Evolutionary conservation across 2,797 vertebrate species (phyloP).

Genomic region (Propithecus perrieri): DNA sequence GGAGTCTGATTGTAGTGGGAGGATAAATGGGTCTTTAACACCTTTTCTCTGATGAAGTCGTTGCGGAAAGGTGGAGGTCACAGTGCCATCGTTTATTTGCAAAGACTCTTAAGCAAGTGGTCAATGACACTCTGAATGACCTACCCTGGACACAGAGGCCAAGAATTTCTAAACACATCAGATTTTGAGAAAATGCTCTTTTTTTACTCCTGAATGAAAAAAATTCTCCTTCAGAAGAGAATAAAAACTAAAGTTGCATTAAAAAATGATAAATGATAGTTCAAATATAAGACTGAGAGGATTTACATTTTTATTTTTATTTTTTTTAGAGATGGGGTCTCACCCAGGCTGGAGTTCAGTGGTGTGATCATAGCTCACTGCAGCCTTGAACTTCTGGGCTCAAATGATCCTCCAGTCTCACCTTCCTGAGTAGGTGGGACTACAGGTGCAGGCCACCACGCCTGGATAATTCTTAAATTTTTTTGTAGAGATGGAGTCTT

Average conservation of each 20-base stretch:
- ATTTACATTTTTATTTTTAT: not conserved
- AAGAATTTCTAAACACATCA: not conserved
- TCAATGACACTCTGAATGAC: rapidly evolving
- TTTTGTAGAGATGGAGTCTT: too few relatives aligned
- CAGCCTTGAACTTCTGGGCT: not conserved
- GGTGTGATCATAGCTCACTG: not conserved
- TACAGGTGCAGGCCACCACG: too few relatives aligned
- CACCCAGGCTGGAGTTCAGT: not conserved
- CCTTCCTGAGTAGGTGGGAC: too few relatives aligned
- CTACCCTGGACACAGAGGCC: rapidly evolving
- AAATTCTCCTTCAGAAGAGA: not conserved
- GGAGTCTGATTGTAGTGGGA: not conserved
- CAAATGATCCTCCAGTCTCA: too few relatives aligned
- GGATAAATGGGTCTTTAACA: rapidly evolving
- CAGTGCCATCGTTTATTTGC: rapidly evolving
- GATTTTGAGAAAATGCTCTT: not conserved
- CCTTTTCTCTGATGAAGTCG: not conserved
- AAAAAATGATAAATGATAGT: rapidly evolving
- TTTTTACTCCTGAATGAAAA: not conserved
- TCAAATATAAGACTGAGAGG: rapidly evolving
- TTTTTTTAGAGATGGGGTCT: not conserved
- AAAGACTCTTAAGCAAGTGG: not conserved
- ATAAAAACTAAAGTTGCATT: not conserved
- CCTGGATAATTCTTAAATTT: too few relatives aligned
- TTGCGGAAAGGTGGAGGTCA: rapidly evolving